Evolutionary conservation across 2,797 vertebrate genomes (phyloP).

Genomic region (Pogoniulus pusillus): DNA sequence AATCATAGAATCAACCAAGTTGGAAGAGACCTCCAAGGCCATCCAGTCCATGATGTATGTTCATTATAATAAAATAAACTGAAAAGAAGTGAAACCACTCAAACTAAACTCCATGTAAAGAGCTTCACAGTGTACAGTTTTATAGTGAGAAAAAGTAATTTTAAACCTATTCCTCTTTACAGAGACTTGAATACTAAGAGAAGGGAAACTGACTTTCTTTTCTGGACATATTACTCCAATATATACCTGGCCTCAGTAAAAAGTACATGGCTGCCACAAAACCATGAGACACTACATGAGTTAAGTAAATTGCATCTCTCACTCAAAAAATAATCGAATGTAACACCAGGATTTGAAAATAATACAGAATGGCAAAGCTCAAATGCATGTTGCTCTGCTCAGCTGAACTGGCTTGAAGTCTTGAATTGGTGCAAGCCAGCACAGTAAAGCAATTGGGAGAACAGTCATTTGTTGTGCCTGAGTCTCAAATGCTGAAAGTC

Average conservation of each 20-base stretch:
- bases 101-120: neutral
- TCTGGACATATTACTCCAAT: neutral
- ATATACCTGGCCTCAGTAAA: neutral
- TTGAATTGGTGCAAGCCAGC: neutral
- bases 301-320: neutral
- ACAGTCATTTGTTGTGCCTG: neutral
- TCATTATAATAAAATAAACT: neutral
- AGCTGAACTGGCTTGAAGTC: neutral
- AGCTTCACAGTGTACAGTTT: neutral
- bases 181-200: neutral
- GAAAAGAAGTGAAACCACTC: neutral
- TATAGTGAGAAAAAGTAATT: neutral
- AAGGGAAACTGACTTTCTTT: neutral
- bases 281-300: neutral
- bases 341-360: neutral
- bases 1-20: too few species aligned
- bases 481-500: accelerated
- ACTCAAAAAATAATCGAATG: neutral
- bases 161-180: neutral
- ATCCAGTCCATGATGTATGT: too few species aligned
- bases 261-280: neutral
- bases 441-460: neutral
- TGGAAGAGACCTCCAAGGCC: too few species aligned
- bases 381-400: neutral
- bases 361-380: neutral